These are phyloP conservation scores for Hypercompe scribonia DNA, from an alignment of 2,888 invertebrate species.

Conservation along the genomic window DNA sequence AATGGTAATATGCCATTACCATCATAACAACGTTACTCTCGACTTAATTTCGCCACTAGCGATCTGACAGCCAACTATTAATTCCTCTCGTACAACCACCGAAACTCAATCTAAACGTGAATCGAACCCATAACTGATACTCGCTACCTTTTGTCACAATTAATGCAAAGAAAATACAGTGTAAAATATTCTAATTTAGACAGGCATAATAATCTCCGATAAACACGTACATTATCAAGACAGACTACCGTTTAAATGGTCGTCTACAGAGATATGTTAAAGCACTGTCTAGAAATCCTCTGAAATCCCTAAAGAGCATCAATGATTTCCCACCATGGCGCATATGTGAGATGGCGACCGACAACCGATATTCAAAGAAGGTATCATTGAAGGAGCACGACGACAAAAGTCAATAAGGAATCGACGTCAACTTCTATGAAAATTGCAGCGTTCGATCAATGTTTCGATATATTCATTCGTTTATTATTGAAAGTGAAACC, in stretches of 20 bases:
- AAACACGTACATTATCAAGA: constrained; percentile 57
- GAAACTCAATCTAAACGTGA: constrained; percentile 54
- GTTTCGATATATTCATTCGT: neutral
- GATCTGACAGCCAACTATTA: constrained; percentile 60
- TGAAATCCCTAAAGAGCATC: constrained; percentile 74
- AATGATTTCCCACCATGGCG: constrained; percentile 70
- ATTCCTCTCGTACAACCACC: constrained; percentile 66
- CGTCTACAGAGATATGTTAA: constrained; percentile 59
- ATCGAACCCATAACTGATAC: constrained; percentile 21
- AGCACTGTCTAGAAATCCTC: constrained; percentile 72
- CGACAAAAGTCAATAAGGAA: constrained; percentile 78
- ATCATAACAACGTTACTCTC: constrained; percentile 83
- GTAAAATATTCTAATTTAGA: constrained; percentile 41
- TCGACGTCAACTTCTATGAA: constrained; percentile 51
- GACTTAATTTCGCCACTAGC: constrained; percentile 81
- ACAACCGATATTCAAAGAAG: constrained; percentile 75
- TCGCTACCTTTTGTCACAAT: constrained; percentile 12
- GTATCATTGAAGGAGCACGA: constrained; percentile 71
- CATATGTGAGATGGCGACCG: constrained; percentile 69
- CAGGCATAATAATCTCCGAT: constrained; percentile 54
- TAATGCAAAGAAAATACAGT: constrained; percentile 16
- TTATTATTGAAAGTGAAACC: neutral
- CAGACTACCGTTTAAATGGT: constrained; percentile 55
- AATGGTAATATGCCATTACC: constrained; percentile 79
- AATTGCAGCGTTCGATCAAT: constrained; percentile 41